Evolutionary conservation across 2,888 invertebrate genomes (phyloP), one percentile per base, ranked within the genome.

Genomic region (Lysandra coridon): DNA sequence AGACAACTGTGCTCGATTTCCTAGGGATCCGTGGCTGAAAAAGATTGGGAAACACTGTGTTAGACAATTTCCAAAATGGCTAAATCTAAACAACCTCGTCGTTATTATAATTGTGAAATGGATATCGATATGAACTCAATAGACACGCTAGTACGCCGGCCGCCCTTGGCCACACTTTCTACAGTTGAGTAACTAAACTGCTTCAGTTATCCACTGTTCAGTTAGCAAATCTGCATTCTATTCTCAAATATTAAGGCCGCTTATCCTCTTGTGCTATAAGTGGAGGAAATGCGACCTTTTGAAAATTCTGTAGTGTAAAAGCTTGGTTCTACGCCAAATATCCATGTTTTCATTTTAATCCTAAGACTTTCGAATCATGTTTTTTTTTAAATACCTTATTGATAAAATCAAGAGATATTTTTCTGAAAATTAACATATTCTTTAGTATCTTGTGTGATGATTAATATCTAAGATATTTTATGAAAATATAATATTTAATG

Each of bases 91-190:
- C 6, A 69, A 69, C 69, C 69, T 69, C 69, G 69, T 4, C 69
- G 23, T 37, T 69, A 14, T 69, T 64, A 64, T 69, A 69, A 69
- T 69, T 69, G 69, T 69, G 69, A 14, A 69, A 69, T 69, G 69
- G 69, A 69, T 69, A 69, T 69, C 69, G 69, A 69, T 69, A 37
- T 69, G 69, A 69, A 69, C 69, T 69, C 69, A 37, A 69, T 69
- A 69, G 75, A 78, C 78, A 62, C 44, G 49, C 60, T 74, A 73
- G 73, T 14, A 44, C 17, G 80, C 81, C 75, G 75, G 80, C 83
- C 86, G 88, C 85, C 89, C 88, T 89, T 87, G 89, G 83, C 81
- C 85, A 85, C 84, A 88, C 90, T 91, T 90, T 91, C 89, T 85
- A 88, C 84, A 80, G 83, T 89, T 89, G 87, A 86, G 87, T 87